Evolutionary conservation across 2,888 invertebrate genomes (phyloP), one percentile per base, ranked within the genome.

Genomic region (Podotricha telesiphe): DNA sequence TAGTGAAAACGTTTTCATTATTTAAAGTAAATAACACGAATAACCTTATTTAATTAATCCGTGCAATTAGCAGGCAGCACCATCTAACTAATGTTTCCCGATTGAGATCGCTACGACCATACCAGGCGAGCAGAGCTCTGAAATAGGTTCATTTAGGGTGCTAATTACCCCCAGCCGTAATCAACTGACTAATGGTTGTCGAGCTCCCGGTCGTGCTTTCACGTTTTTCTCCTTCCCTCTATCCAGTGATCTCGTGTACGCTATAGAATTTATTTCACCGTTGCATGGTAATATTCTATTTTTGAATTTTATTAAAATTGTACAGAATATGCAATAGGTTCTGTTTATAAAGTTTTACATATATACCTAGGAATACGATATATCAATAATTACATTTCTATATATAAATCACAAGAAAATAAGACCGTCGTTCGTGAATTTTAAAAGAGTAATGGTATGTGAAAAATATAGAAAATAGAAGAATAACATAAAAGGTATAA

Each of bases 121-220:
- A 85, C 84, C 82, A 83, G 83, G 85, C 79, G 80, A 81, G 79
- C 85, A 86, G 82, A 78, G 76, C 74, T 78, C 76, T 78, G 83
- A 80, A 88, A 87, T 85, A 86, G 87, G 86, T 87, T 88, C 86
- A 86, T 89, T 89, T 86, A 84, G 83, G 81, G 82, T 84, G 89
- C 88, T 90, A 91, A 91, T 91, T 89, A 87, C 79, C 82, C 78
- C 81, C 81, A 79, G 80, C 82, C 80, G 82, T 86, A 88, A 90
- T 89, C 87, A 86, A 84, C 83, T 80, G 82, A 80, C 86, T 85
- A 87, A 89, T 87, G 84, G 84, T 79, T 77, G 80, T 80, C 80
- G 82, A 79, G 80, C 80, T 73, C 80, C 75, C 77, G 77, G 79
- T 74, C 79, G 75, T 77, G 78, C 72, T 73, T 68, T 77, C 72